phyloP scores from a whole-genome alignment of 2,797 vertebrate genomes.

The Lepidocolaptes lacrymiger region DNA sequence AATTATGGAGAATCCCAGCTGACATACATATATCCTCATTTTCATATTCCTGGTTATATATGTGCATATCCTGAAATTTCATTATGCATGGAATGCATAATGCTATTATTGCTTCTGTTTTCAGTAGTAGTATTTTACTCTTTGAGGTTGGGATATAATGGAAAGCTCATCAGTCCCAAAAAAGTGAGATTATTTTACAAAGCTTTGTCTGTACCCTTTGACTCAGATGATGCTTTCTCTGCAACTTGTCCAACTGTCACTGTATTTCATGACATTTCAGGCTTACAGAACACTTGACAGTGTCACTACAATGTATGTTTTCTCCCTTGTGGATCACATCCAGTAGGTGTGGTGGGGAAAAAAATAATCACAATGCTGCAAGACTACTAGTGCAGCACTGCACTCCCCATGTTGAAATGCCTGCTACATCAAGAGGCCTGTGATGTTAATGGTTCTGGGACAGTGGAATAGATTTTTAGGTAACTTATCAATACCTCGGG shows the following conservation, averaged over 20 bases:
- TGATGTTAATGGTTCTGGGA: neutral
- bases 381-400: neutral
- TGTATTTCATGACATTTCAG: neutral
- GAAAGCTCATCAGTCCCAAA: neutral
- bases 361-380: rapidly evolving
- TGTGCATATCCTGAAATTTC: neutral
- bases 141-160: neutral
- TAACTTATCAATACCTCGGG: neutral
- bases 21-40: neutral
- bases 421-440: neutral
- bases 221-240: neutral
- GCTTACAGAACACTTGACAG: rapidly evolving
- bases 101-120: neutral
- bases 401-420: neutral
- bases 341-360: neutral
- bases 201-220: neutral
- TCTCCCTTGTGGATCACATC: neutral
- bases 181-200: neutral
- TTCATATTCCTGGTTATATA: neutral
- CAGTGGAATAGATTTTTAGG: neutral
- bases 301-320: neutral
- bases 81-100: neutral
- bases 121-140: neutral
- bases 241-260: neutral
- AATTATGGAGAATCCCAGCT: neutral